Evolutionary conservation across 2,113 vertebrate species (phyloP).

Genomic region (Maccullochella peelii): DNA sequence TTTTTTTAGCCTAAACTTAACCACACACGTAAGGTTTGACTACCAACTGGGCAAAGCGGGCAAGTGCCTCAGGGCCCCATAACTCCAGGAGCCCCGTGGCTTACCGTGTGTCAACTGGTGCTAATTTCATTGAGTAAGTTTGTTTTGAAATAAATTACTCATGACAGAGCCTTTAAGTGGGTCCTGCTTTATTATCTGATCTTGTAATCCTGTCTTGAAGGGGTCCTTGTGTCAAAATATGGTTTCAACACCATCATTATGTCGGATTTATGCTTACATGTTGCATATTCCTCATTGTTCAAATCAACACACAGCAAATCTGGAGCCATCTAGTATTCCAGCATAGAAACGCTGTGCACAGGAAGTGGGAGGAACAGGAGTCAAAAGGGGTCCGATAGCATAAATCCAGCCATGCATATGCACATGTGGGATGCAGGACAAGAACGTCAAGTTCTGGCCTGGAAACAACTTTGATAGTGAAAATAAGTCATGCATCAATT

Average conservation of each 20-base stretch:
- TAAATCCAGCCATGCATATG: background rate
- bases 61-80: background rate
- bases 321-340: background rate
- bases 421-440: background rate
- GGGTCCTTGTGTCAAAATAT: background rate
- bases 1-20: background rate
- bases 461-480: background rate
- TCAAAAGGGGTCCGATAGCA: background rate
- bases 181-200: background rate
- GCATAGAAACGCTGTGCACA: background rate
- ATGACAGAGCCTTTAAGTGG: background rate
- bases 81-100: background rate
- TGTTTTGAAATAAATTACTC: background rate
- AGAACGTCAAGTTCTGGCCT: background rate
- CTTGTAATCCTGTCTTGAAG: background rate
- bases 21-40: background rate
- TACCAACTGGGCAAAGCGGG: background rate
- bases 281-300: background rate
- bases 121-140: background rate
- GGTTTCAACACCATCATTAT: background rate
- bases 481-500: background rate
- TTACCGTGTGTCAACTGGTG: background rate
- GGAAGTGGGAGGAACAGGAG: background rate
- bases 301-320: background rate
- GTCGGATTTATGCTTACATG: background rate